Conservation (phyloP, 1,140 invertebrate genomes). For the Grapholita molesta region DNA sequence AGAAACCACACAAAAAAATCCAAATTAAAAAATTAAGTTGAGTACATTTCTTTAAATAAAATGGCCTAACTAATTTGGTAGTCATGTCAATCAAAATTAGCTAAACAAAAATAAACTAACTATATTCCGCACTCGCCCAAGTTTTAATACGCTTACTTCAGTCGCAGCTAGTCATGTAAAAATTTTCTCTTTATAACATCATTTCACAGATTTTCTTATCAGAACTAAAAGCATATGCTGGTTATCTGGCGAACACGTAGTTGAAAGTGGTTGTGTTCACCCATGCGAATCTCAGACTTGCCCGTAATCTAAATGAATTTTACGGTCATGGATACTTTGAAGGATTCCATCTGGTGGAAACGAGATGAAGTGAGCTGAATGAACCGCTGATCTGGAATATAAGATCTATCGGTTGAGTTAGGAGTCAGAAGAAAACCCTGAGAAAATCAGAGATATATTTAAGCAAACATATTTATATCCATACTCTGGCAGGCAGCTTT, state of each 20-base stretch:
- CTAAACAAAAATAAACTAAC: no score
- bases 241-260: conserved; percentile 8
- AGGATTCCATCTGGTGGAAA: conserved; percentile 43
- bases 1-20: no score
- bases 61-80: no score
- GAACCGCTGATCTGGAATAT: conserved; percentile 42
- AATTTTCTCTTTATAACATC: neutral
- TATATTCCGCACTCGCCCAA: neutral
- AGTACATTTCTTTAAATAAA: no score
- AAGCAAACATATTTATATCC: neutral
- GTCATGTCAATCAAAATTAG: no score
- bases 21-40: no score
- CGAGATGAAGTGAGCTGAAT: conserved; percentile 28
- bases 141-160: neutral
- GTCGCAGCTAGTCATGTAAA: neutral
- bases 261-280: conserved; percentile 16
- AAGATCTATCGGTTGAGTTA: conserved; percentile 19
- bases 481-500: no score
- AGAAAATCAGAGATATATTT: no score
- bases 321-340: conserved; percentile 43
- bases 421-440: neutral
- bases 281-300: conserved; percentile 21
- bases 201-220: neutral
- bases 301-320: conserved; percentile 47
- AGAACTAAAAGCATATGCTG: conserved; percentile 8